Evolutionary conservation across 2,113 vertebrate genomes (phyloP), one percentile per base, ranked within the genome.

Genomic region (Butorides virescens): DNA sequence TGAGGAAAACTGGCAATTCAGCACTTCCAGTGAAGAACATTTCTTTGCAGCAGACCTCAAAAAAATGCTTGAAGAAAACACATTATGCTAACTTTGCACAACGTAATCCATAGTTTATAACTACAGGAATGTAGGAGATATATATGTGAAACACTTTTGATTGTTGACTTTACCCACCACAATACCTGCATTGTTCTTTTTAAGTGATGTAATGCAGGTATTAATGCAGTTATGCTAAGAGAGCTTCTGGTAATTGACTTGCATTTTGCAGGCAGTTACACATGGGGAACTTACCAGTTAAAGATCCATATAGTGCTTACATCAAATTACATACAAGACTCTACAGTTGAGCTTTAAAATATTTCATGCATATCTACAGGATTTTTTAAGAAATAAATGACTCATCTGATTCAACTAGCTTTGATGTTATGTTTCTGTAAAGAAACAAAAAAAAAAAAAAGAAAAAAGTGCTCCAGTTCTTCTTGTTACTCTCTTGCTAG

Each of bases 101-200:
- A 73, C 9, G 46, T 92, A 85, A 91, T 85, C 59, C 53, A 63
- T 89, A 88, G 92, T 93, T 94, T 74, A 82, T 72, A 80, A 50
- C 39, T 49, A 52, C 42, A 74, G 61, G 68, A 94, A 94, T 72
- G 82, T 44, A 76, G 62, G 25, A 94, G 42, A 95, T 44, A 62
- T 46, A 46, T 55, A 74, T 26, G 32, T 46, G 55, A 80, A 80
- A 80, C 13, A 75, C 26, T 42, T 67, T 10, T 26, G 58, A 71
- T 34, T 61, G 32, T 71, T 91, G 66, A 19, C 72, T 93, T 91
- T 37, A 59, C 32, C 90, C 46, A 75, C n/a, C 42, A 75, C 86
- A 88, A 83, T 34, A 77, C 11, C 34, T 52, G 26, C 76, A 86
- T 37, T 86, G 50, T 66, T 94, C 44, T 68, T 61, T 82, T 34